Percentiles rank a stretch among this genome's conserved stretches.
These are phyloP conservation scores for Amblyornis subalaris DNA, from an alignment of 2,113 vertebrate species.

Conservation along the genomic window DNA sequence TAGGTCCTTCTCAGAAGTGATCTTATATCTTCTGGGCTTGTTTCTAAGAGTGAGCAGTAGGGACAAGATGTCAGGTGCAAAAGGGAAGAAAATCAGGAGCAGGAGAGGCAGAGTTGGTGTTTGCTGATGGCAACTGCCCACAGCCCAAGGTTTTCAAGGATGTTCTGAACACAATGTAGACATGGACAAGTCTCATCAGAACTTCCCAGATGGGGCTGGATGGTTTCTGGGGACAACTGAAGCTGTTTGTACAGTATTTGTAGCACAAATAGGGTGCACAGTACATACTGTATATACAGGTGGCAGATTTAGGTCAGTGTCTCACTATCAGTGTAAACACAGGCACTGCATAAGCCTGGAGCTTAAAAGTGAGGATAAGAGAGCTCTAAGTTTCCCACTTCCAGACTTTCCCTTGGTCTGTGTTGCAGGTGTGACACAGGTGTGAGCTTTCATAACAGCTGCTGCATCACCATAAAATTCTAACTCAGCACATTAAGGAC, in stretches of 20 bases:
- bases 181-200: neutral
- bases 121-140: neutral
- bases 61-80: neutral
- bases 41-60: neutral
- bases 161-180: fast-evolving
- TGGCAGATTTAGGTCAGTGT: neutral
- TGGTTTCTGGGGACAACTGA: neutral
- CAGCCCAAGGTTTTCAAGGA: fast-evolving
- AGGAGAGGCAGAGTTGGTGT: neutral
- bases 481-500: neutral
- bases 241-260: neutral
- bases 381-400: neutral
- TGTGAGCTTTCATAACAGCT: neutral
- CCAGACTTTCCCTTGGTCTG: neutral
- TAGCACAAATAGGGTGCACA: neutral
- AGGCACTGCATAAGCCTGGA: neutral
- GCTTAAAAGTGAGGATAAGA: neutral
- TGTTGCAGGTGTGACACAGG: neutral
- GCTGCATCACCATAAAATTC: neutral
- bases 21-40: neutral
- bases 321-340: neutral
- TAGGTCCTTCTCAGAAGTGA: neutral
- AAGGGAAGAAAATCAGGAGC: neutral
- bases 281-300: neutral
- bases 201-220: neutral